Conservation (phyloP, 2,113 vertebrate genomes). For the Mionectes macconnelli region DNA sequence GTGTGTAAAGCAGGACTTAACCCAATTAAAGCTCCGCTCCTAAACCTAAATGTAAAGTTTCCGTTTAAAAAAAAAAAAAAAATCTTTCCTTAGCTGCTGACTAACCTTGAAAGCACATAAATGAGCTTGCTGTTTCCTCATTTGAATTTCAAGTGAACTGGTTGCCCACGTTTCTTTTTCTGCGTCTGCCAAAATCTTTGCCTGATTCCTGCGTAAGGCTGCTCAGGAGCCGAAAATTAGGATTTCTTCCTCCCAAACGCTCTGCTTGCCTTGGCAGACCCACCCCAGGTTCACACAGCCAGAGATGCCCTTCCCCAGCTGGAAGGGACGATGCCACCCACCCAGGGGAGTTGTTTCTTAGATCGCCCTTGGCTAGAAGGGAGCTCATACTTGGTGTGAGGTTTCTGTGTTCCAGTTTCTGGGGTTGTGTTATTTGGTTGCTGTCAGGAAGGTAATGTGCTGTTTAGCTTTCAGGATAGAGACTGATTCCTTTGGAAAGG, state of each 20-base stretch:
- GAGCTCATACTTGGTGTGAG: not conserved
- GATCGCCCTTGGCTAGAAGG: rapidly evolving
- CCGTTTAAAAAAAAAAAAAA: not conserved
- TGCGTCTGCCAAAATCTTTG: not conserved
- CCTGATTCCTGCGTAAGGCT: not conserved
- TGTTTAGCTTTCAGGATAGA: not conserved
- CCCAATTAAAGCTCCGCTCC: not conserved
- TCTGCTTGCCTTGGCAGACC: not conserved
- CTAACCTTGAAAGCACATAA: constrained; percentile 10
- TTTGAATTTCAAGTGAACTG: constrained; percentile 33
- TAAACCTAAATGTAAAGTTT: not conserved
- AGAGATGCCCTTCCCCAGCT: not conserved
- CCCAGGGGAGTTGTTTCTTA: not conserved
- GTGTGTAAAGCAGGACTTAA: constrained; percentile 21
- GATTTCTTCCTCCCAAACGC: not conserved
- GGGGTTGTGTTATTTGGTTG: not conserved
- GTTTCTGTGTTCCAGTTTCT: not conserved
- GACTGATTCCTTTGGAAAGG: not conserved
- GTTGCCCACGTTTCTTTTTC: not conserved
- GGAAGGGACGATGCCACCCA: not conserved
- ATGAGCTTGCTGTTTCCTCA: not conserved
- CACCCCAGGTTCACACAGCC: not conserved
- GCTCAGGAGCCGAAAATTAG: not conserved
- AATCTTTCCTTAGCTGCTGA: not conserved
- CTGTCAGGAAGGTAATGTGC: not conserved